phyloP scores from a whole-genome alignment of 2,113 vertebrate genomes.

The Phasianus colchicus region DNA sequence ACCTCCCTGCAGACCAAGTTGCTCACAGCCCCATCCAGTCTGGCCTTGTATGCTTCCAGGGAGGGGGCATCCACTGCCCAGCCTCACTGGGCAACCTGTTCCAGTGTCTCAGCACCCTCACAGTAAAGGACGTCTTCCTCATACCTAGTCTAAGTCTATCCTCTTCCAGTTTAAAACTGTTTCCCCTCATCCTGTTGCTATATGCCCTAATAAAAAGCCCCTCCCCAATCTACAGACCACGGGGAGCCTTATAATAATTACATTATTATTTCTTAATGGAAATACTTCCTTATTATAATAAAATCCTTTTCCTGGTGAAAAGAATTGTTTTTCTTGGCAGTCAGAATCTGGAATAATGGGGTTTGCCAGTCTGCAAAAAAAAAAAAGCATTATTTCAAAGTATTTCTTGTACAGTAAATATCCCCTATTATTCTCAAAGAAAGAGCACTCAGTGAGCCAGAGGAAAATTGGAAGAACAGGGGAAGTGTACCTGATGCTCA shows the following conservation, averaged over 20 bases:
- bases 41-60: too few relatives aligned
- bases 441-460: not conserved
- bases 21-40: too few relatives aligned
- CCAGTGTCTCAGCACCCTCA: too few relatives aligned
- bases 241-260: not conserved
- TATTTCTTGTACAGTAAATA: not conserved
- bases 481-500: not conserved
- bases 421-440: not conserved
- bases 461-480: not conserved
- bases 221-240: too few relatives aligned
- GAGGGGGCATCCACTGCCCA: too few relatives aligned
- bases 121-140: too few relatives aligned
- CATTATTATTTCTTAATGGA: not conserved
- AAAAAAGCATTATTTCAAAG: not conserved
- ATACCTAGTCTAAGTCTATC: too few relatives aligned
- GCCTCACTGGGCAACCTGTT: too few relatives aligned
- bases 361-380: not conserved
- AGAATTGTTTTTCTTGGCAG: not conserved
- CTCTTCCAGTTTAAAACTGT: too few relatives aligned
- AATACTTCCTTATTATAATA: not conserved
- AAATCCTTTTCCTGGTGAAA: not conserved
- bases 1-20: too few relatives aligned
- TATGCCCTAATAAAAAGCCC: too few relatives aligned
- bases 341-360: not conserved
- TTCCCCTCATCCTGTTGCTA: too few relatives aligned